Percentiles rank a stretch among this genome's conserved stretches.
These are phyloP conservation scores for Cheilosia impressa DNA, from an alignment of 2,888 invertebrate genomes.

Conservation along the genomic window DNA sequence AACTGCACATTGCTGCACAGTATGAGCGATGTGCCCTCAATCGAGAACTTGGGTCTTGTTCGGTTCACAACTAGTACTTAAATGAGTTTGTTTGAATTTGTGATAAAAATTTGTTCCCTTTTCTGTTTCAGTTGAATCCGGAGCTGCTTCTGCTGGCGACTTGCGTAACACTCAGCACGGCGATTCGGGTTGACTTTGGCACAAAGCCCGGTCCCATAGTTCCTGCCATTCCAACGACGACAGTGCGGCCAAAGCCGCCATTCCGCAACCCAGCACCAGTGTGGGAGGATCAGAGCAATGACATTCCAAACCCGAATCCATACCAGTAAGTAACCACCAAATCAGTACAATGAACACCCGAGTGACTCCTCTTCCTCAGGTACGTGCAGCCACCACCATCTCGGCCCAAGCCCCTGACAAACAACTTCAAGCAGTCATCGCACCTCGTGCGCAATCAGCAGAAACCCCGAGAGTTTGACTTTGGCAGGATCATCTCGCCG, in stretches of 20 bases:
- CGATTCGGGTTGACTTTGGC: slow-evolving; percentile 87
- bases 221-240: slow-evolving; percentile 85
- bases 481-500: slow-evolving; percentile 77
- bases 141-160: slow-evolving; percentile 80
- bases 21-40: background rate
- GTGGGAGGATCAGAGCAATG: slow-evolving; percentile 86
- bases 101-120: background rate
- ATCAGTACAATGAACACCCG: background rate
- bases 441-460: slow-evolving; percentile 76
- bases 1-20: slow-evolving; percentile 29
- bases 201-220: slow-evolving; percentile 86
- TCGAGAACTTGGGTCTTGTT: background rate
- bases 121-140: slow-evolving; percentile 77
- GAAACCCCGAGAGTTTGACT: slow-evolving; percentile 78
- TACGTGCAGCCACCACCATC: slow-evolving; percentile 83
- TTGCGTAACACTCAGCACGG: slow-evolving; percentile 82
- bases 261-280: slow-evolving; percentile 86
- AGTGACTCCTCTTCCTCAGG: slow-evolving; percentile 73
- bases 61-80: too few species aligned
- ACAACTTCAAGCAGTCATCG: slow-evolving; percentile 76
- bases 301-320: slow-evolving; percentile 86
- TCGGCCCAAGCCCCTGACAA: slow-evolving; percentile 80
- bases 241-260: slow-evolving; percentile 84
- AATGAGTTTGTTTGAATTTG: background rate
- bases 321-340: slow-evolving; percentile 84